Conservation (phyloP, 2,113 vertebrate species). For the Fulica atra region DNA sequence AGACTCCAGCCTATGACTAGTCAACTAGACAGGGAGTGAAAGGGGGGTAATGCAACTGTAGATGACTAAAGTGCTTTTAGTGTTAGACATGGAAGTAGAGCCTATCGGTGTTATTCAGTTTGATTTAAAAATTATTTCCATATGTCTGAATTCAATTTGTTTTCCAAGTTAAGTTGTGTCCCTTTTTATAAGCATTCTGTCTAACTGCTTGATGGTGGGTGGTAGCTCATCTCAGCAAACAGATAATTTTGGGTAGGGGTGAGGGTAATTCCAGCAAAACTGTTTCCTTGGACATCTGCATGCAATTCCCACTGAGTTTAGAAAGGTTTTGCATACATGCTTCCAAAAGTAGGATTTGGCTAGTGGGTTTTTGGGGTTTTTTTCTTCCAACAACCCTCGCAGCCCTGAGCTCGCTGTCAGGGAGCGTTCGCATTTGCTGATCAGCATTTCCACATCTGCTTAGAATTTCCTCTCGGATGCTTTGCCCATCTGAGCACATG, state of each 20-base stretch:
- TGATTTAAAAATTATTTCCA: constrained; percentile 50
- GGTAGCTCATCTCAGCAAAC: neutral
- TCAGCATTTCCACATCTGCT: constrained; percentile 46
- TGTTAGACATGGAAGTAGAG: neutral
- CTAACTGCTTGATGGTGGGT: neutral
- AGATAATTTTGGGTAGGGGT: neutral
- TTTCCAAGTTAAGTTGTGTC: constrained; percentile 8
- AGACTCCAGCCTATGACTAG: neutral
- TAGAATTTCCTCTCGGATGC: constrained; percentile 34
- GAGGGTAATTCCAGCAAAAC: neutral
- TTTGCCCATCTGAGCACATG: constrained; percentile 14
- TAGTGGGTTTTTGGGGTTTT: neutral
- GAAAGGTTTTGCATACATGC: neutral
- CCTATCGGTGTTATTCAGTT: constrained; percentile 1
- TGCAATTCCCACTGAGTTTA: neutral
- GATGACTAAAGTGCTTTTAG: neutral
- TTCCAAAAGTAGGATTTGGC: constrained; percentile 9
- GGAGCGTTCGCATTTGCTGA: constrained; percentile 18
- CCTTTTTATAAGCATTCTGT: neutral
- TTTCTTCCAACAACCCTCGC: neutral
- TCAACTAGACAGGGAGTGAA: constrained; percentile 28
- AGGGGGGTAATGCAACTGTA: neutral
- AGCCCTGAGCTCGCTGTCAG: neutral
- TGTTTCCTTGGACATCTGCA: neutral
- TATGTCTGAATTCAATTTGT: constrained; percentile 50